Evolutionary conservation across 2,797 vertebrate genomes (phyloP), one percentile per base, ranked within the genome.

Genomic region (Aldrovandia affinis): DNA sequence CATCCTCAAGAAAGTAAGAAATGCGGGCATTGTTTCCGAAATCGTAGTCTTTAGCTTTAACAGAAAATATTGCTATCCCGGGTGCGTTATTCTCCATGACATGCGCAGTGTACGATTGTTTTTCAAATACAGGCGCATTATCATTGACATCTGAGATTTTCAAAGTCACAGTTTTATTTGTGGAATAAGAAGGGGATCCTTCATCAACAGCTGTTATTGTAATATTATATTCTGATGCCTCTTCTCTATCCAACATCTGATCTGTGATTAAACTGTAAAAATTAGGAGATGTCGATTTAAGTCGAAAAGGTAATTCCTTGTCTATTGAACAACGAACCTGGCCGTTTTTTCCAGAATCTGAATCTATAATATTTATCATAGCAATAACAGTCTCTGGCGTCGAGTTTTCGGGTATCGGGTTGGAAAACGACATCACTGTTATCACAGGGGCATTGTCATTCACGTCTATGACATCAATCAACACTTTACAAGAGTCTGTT

Each of bases 401-500:
- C 0, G 91, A 92, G 0, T 95, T 88, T 82, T 97, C 96, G 0
- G 83, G 90, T 50, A 96, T 50, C 20, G 91, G 88, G 65, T 86
- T 92, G 0, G 90, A 94, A 63, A 92, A 92, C 0, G 96, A 96
- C 28, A 96, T 93, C 0, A 96, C 85, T 73, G 85, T 90, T 0
- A 97, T 95, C 18, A 91, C 83, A 0, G 97, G 97, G 30, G 88
- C 94, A 84, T 98, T 97, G 89, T 98, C 97, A 90, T 98, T 97
- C 68, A 96, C 92, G 12, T 98, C 97, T 54, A 91, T 89, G 5
- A 98, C 91, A 82, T 97, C 94, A 81, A 96, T 85, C 5, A 94
- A 59, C 0, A 96, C 89, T 70, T 93, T 96, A 15, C 94, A 90
- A 0, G 95, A 95, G 83, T 95, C 94, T 2, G 93, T 91, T 0